These are phyloP conservation scores for Chamaea fasciata DNA, from an alignment of 2,113 vertebrate genomes.

Conservation along the genomic window DNA sequence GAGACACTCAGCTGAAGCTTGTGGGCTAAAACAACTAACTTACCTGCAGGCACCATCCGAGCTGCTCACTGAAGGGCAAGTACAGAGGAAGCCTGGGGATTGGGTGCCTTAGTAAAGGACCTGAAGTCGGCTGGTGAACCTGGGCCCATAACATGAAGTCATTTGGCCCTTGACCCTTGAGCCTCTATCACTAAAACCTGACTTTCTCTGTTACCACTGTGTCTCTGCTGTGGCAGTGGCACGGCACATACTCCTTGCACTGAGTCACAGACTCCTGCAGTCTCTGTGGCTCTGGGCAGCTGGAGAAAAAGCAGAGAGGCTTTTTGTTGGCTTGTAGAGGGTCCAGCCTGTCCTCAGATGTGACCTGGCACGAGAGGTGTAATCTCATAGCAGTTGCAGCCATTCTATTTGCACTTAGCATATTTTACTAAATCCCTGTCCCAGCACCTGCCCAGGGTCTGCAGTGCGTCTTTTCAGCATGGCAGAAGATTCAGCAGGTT, in stretches of 20 bases:
- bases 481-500: not conserved
- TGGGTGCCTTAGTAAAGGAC: not conserved
- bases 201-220: not conserved
- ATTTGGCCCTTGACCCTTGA: not conserved
- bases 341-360: not conserved
- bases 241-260: not conserved
- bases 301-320: not conserved
- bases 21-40: not conserved
- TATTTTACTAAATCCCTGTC: not conserved
- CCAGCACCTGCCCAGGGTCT: not conserved
- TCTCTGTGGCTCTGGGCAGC: not conserved
- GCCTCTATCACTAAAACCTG: not conserved
- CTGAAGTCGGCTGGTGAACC: not conserved
- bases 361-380: not conserved
- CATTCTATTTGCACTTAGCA: not conserved
- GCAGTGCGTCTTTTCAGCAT: accelerated
- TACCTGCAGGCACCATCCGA: not conserved
- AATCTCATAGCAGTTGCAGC: not conserved
- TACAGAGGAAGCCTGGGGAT: not conserved
- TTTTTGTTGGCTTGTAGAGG: not conserved
- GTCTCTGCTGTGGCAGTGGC: not conserved
- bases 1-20: not conserved
- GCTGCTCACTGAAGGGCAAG: not conserved
- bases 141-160: not conserved
- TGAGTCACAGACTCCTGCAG: not conserved